Evolutionary conservation across 2,888 invertebrate genomes (phyloP).

Genomic region (Ormyrus labotus): DNA sequence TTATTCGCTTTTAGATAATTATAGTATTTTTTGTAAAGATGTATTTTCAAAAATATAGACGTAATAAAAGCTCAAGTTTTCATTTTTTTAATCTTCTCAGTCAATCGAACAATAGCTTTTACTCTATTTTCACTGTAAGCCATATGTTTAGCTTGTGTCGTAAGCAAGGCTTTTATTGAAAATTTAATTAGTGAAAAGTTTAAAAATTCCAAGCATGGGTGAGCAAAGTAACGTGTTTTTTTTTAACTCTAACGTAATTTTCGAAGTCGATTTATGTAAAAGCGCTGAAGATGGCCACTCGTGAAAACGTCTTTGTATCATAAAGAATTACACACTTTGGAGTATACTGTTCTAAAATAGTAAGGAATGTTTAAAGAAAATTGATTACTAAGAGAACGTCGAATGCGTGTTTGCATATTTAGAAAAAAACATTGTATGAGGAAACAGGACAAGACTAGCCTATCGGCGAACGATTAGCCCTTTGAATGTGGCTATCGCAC

Average conservation of each 20-base stretch:
- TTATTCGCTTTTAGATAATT: constrained; percentile 46
- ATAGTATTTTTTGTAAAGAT: constrained; percentile 56
- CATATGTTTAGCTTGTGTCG: not conserved
- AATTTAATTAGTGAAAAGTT: constrained; percentile 9
- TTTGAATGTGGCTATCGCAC: constrained; percentile 63
- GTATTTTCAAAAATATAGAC: constrained; percentile 56
- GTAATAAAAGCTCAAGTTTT: constrained; percentile 48
- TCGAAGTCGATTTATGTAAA: constrained; percentile 5
- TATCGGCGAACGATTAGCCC: constrained; percentile 67
- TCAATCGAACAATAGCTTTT: not conserved
- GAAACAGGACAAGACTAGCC: constrained; percentile 73
- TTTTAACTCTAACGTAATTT: constrained; percentile 1
- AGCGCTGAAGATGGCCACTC: constrained; percentile 65
- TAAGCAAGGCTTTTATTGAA: not conserved
- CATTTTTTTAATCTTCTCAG: constrained; percentile 35
- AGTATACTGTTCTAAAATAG: constrained; percentile 51
- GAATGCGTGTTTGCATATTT: constrained; percentile 51
- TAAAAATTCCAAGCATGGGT: constrained; percentile 49
- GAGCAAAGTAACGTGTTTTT: constrained; percentile 19
- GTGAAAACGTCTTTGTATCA: constrained; percentile 69
- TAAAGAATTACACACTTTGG: constrained; percentile 61
- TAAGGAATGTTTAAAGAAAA: constrained; percentile 44
- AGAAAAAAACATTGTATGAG: constrained; percentile 62
- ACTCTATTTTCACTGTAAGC: not conserved
- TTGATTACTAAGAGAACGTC: constrained; percentile 41